Evolutionary conservation across 1,140 invertebrate genomes (phyloP), one percentile per base, ranked within the genome.

Genomic region (Lepidostoma basale): DNA sequence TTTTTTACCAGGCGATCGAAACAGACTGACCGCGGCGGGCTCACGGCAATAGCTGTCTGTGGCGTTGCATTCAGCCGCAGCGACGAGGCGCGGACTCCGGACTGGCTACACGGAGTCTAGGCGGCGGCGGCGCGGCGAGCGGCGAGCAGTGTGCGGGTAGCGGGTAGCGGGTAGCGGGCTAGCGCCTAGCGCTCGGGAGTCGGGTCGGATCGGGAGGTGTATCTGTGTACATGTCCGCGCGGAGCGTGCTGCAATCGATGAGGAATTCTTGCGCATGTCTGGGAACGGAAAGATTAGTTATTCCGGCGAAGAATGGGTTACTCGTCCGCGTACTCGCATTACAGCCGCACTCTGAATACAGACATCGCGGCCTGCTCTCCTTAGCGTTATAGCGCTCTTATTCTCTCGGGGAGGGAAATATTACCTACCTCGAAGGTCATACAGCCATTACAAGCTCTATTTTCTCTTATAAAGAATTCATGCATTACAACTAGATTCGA

Each of bases 181-280:
- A 23, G 33, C 20, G 28, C 14, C 20, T 18, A 12, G 40, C 12
- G 4, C 12, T 16, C 20, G 18, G 45, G 25, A 22, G 45, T 20
- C 16, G 45, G 25, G 18, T 18, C 3, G n/a, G 12, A 22, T 12
- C 25, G 47, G 44, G 20, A 47, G 44, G 20, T 44, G 3, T 44
- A 5, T 47, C 44, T 65, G 42, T 63, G 44, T 63, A 33, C 33
- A 18, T 16, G 18, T 3, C 3, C 5, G 54, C 10, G 22, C 23
- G 10, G 49, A 52, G 47, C 14, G 18, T 54, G 45, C 49, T 40
- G 54, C 52, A 58, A 66, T 66, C 64, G 64, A 66, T 66, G 64
- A 42, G 40, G 45, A 40, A 58, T 44, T 66, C 64, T 66, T 58
- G 64, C 64, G 64, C 64, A 66, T 66, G 64, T 66, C 64, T 66